Conservation (phyloP, 2,797 vertebrate species). For the Megaceryle alcyon region DNA sequence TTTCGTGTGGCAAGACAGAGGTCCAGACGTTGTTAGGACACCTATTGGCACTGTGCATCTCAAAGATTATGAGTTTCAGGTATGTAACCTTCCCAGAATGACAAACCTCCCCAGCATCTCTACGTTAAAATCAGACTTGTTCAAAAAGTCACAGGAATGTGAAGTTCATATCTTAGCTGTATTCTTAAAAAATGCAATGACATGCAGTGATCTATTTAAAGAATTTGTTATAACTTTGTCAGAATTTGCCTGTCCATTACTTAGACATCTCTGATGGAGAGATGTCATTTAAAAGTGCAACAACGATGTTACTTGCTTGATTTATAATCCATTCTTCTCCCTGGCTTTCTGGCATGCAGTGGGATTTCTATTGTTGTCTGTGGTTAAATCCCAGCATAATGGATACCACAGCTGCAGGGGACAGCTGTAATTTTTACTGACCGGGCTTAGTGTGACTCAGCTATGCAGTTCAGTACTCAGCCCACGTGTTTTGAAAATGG, state of each 20-base stretch:
- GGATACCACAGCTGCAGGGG: not conserved
- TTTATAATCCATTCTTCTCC: not conserved
- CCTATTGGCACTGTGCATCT: not conserved
- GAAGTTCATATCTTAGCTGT: not conserved
- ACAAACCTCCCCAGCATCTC: not conserved
- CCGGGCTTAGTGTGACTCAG: not conserved
- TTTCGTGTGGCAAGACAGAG: not conserved
- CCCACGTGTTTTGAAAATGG: not conserved
- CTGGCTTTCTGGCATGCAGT: not conserved
- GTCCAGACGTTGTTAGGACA: not conserved
- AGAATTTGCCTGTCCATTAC: not conserved
- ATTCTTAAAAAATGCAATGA: not conserved
- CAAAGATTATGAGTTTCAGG: not conserved
- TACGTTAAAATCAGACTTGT: not conserved
- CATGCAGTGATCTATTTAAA: not conserved
- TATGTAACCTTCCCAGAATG: not conserved
- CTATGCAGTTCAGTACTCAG: not conserved
- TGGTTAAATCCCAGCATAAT: slow-evolving; percentile 3
- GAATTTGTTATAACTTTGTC: not conserved
- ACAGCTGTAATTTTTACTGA: slow-evolving; percentile 41
- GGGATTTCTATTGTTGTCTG: not conserved
- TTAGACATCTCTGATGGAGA: not conserved
- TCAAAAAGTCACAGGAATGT: not conserved
- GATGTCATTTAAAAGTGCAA: not conserved
- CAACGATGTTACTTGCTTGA: not conserved